phyloP scores from a whole-genome alignment of 2,113 vertebrate species.

The Monopterus albus region DNA sequence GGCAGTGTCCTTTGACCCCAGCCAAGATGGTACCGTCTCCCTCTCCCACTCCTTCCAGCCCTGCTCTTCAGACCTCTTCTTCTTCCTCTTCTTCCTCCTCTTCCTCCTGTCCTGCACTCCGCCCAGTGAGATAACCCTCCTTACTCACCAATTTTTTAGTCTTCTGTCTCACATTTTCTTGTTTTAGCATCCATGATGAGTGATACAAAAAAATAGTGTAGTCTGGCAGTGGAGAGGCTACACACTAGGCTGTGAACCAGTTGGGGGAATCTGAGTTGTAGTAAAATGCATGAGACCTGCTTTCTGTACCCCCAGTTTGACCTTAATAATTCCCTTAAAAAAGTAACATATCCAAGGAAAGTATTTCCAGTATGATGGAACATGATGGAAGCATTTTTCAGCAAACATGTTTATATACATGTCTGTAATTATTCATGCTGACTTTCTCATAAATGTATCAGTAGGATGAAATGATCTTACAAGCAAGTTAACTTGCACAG shows the following conservation, averaged over 20 bases:
- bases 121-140: slow-evolving; percentile 74
- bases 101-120: slow-evolving; percentile 69
- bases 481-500: slow-evolving; percentile 9
- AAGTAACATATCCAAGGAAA: no score
- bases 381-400: no score
- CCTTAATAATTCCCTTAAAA: background rate
- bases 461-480: background rate
- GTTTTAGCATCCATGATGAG: background rate
- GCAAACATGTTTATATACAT: no score
- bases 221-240: background rate
- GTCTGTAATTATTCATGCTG: no score
- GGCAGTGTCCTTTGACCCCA: slow-evolving; percentile 77
- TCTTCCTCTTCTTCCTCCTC: slow-evolving; percentile 66
- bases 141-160: slow-evolving; percentile 15
- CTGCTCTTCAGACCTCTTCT: slow-evolving; percentile 77
- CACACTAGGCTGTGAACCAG: background rate
- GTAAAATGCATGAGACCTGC: background rate
- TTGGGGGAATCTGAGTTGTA: background rate
- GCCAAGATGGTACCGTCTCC: slow-evolving; percentile 83
- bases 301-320: background rate
- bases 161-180: slow-evolving; percentile 11
- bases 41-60: slow-evolving; percentile 70
- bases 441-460: background rate
- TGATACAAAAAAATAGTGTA: background rate
- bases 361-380: no score